Evolutionary conservation across 2,888 invertebrate genomes (phyloP).

Genomic region (Phlogophora meticulosa): DNA sequence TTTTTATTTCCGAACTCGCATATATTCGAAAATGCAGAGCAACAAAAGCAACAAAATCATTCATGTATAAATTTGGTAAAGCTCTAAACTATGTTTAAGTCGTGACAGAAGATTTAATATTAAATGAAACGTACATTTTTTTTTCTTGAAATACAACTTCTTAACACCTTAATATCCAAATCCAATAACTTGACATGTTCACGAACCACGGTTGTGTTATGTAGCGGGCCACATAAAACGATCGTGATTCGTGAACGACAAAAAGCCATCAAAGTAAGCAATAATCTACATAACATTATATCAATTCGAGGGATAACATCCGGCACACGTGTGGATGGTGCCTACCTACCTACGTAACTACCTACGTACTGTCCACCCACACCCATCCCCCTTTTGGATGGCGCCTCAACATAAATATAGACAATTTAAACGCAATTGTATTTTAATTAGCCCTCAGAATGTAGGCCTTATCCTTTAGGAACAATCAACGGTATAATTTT

Average conservation of each 20-base stretch:
- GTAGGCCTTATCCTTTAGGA: constrained; percentile 45
- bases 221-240: too few species aligned
- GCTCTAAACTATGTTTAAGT: too few species aligned
- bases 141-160: background rate
- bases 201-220: too few species aligned
- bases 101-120: too few species aligned
- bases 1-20: too few species aligned
- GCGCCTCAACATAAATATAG: constrained; percentile 51
- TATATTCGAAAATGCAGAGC: too few species aligned
- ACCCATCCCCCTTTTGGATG: constrained; percentile 41
- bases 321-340: constrained; percentile 71
- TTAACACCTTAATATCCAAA: background rate
- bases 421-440: constrained; percentile 69
- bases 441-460: constrained; percentile 67
- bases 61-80: too few species aligned
- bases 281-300: constrained; percentile 61
- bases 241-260: constrained; percentile 43
- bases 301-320: constrained; percentile 67
- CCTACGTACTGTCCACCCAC: constrained; percentile 71
- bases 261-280: constrained; percentile 53
- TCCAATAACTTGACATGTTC: background rate
- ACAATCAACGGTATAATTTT: constrained; percentile 54
- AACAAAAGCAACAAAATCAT: too few species aligned
- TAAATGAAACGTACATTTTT: too few species aligned
- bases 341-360: constrained; percentile 26